A percentile compares a stretch with the other conserved stretches of the same genome.
Conservation (phyloP, 1,140 invertebrate genomes). For the Branchinecta lynchi region DNA sequence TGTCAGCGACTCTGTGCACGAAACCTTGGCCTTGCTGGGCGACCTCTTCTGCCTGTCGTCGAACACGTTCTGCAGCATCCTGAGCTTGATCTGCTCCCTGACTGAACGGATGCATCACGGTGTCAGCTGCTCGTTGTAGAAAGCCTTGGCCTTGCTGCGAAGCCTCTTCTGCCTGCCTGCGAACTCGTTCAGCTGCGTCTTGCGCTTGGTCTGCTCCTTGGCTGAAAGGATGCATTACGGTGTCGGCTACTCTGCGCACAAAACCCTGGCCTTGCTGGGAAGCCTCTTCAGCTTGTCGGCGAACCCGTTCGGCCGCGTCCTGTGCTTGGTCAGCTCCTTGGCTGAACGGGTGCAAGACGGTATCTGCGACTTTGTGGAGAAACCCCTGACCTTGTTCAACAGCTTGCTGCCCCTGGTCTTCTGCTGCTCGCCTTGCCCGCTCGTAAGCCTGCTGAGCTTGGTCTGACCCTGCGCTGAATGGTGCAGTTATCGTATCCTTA, state of each 20-base stretch:
- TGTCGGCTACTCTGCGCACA: neutral
- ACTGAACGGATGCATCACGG: neutral
- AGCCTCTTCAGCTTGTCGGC: neutral
- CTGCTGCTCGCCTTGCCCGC: neutral
- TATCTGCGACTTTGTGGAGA: neutral
- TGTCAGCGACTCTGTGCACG: neutral
- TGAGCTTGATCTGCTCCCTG: neutral
- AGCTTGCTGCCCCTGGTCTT: neutral
- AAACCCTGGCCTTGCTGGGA: neutral
- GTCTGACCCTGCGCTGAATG: neutral
- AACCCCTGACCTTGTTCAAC: neutral
- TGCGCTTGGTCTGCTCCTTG: neutral
- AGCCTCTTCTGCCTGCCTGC: neutral
- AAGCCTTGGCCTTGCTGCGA: neutral
- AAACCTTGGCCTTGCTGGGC: neutral
- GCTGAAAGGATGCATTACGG: neutral
- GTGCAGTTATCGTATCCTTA: neutral
- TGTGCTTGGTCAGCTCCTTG: neutral
- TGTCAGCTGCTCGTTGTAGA: neutral
- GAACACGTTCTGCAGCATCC: neutral
- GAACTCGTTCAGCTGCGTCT: neutral
- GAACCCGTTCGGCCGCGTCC: neutral
- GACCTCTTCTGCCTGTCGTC: neutral
- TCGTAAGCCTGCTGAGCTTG: neutral
- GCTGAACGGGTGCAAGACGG: neutral